A percentile compares a stretch with the other conserved stretches of the same genome.
Conservation (phyloP, 1,140 invertebrate genomes). For the Aphaenogaster floridana region DNA sequence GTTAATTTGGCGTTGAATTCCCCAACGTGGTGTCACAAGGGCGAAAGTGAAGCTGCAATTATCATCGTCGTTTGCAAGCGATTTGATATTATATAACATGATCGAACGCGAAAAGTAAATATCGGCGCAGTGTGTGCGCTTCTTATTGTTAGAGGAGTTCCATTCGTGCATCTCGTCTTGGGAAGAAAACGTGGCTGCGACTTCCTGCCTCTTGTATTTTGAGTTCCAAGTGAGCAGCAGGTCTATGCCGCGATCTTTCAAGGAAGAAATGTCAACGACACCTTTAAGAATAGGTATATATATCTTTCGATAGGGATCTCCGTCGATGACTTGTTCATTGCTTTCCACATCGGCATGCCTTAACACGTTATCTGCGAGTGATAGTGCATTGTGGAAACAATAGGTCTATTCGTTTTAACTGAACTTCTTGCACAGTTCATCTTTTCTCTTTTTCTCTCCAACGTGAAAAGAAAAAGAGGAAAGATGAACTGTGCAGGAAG, state of each 20-base stretch:
- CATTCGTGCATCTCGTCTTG: neutral
- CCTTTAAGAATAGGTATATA: slow-evolving; percentile 73
- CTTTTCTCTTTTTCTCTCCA: too few species aligned
- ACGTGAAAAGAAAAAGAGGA: too few species aligned
- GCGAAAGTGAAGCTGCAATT: neutral
- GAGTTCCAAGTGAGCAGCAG: neutral
- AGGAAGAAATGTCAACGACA: slow-evolving; percentile 74
- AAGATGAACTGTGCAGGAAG: too few species aligned
- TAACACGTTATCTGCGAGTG: slow-evolving; percentile 10
- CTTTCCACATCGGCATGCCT: neutral
- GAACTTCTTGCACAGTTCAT: too few species aligned
- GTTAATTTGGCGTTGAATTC: neutral
- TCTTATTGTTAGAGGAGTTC: neutral
- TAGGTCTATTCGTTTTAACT: too few species aligned
- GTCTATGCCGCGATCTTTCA: slow-evolving; percentile 30
- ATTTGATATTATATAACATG: slow-evolving; percentile 9
- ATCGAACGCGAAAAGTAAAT: neutral
- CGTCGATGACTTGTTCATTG: neutral
- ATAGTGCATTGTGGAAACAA: neutral
- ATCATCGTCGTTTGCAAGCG: slow-evolving; percentile 9
- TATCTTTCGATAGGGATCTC: slow-evolving; percentile 63
- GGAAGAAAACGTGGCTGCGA: neutral
- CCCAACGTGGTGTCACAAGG: neutral
- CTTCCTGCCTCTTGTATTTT: neutral
- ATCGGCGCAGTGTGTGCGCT: neutral